Evolutionary conservation across 2,888 invertebrate genomes (phyloP).

Genomic region (Cenopis cana): DNA sequence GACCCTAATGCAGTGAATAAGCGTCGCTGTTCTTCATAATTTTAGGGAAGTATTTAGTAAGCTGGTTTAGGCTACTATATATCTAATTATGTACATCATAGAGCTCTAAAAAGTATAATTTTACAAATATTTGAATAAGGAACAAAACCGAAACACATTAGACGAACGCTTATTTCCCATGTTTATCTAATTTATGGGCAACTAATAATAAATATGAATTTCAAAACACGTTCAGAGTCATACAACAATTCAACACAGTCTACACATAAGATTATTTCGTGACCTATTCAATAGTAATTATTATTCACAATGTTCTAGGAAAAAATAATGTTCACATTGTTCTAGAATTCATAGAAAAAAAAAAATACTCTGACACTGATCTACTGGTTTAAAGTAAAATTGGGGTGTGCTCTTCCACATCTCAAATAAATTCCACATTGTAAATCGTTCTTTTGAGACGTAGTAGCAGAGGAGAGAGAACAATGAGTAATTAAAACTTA

Average conservation of each 20-base stretch:
- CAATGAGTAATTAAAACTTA: background rate
- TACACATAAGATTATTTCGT: conserved; percentile 12
- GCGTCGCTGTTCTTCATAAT: background rate
- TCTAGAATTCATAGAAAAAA: background rate
- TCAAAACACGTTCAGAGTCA: conserved; percentile 11
- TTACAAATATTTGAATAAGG: background rate
- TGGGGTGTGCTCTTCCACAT: too few relatives aligned
- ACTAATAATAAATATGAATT: background rate
- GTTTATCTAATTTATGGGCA: conserved; percentile 7
- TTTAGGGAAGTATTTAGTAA: background rate
- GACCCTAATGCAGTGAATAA: background rate
- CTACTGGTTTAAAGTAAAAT: too few relatives aligned
- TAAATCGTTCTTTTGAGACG: background rate
- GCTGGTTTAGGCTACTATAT: background rate
- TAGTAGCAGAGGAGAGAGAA: background rate
- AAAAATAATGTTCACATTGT: background rate
- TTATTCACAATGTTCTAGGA: background rate
- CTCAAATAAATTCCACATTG: background rate
- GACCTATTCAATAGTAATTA: background rate
- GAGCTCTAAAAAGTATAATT: background rate
- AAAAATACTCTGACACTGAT: background rate
- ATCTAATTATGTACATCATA: background rate
- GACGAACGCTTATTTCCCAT: background rate
- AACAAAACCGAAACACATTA: background rate
- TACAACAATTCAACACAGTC: conserved; percentile 1